Percentiles rank a stretch among this genome's conserved stretches.
phyloP scores from a whole-genome alignment of 2,888 invertebrate species.

The Caenorhabditis sinica region DNA sequence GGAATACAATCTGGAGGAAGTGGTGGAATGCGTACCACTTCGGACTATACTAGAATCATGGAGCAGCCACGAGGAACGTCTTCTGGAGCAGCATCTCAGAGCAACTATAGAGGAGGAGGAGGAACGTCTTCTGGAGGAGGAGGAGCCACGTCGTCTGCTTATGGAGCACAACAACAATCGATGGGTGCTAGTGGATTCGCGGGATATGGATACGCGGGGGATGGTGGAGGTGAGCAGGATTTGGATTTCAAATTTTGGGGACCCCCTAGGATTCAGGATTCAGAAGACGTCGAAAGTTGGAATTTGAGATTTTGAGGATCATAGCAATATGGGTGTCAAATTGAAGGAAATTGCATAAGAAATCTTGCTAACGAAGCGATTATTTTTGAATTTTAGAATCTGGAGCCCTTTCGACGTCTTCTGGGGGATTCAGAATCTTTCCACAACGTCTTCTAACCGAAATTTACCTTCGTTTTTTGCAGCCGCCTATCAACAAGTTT shows the following conservation, averaged over 20 bases:
- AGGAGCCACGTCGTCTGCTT: too few relatives aligned
- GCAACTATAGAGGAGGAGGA: neutral
- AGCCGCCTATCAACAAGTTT: constrained; percentile 32
- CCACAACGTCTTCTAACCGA: neutral
- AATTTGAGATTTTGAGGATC: neutral
- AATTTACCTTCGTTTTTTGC: neutral
- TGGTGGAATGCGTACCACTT: neutral
- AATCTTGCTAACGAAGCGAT: neutral
- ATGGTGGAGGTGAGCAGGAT: too few relatives aligned
- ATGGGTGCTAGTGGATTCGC: too few relatives aligned
- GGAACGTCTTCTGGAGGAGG: too few relatives aligned
- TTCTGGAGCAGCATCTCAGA: neutral
- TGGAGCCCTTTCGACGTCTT: neutral
- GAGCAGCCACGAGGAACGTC: neutral
- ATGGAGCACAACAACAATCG: too few relatives aligned
- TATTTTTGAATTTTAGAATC: neutral
- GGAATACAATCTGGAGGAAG: constrained; percentile 3
- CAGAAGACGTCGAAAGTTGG: neutral
- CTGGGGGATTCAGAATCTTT: neutral
- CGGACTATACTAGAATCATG: neutral
- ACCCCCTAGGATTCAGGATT: too few relatives aligned
- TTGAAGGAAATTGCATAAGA: neutral
- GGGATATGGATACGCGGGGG: too few relatives aligned
- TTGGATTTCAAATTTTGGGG: too few relatives aligned
- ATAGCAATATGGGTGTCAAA: constrained; percentile 5